Base-by-base conservation (phyloP, 1,140 invertebrate genomes). In the Pollicipes pollicipes region DNA sequence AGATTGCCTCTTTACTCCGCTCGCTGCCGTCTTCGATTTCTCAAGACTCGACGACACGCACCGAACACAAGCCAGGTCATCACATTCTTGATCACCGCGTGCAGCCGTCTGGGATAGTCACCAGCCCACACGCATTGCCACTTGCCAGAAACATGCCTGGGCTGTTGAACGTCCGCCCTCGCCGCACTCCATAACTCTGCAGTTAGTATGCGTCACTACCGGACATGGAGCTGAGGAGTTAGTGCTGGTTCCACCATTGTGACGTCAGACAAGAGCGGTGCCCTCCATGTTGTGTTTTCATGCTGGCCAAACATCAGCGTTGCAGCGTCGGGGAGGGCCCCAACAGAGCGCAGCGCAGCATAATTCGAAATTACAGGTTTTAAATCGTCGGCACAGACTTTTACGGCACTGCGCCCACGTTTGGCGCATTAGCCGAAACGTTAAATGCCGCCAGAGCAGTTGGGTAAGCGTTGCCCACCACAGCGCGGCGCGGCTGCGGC, bases 341-440 rank as follows among this genome's bases (percentile, higher is more conserved):
- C 45, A n/a, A 58, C 45, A 58, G 45, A 58, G 45, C 45, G 45
- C 45, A 10, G 45, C 8, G 45, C 45, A 21, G 45, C 45, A 58
- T 58, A 58, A 58, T 58, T 58, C 45, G 45, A 58, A 58, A 58
- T 58, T 58, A 58, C 45, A 58, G 45, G 45, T 21, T 58, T 58
- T 58, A 58, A 58, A 58, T 58, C 45, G 45, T 24, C 45, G 45
- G 13, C 24, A 21, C 45, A 58, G 45, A 58, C 45, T 58, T 58
- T 58, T 58, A 58, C 45, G 45, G 45, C 45, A 3, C 45, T 24
- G 45, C 45, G 45, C 45, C 45, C 45, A 58, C 45, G 45, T 58
- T 58, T 58, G 45, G 13, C 45, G 24, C 45, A 58, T 58, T 58
- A 58, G 45, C 45, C 45, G 45, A 58, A 58, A 58, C 45, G 45